Conservation (phyloP, 2,113 vertebrate genomes). For the Struthidea cinerea region DNA sequence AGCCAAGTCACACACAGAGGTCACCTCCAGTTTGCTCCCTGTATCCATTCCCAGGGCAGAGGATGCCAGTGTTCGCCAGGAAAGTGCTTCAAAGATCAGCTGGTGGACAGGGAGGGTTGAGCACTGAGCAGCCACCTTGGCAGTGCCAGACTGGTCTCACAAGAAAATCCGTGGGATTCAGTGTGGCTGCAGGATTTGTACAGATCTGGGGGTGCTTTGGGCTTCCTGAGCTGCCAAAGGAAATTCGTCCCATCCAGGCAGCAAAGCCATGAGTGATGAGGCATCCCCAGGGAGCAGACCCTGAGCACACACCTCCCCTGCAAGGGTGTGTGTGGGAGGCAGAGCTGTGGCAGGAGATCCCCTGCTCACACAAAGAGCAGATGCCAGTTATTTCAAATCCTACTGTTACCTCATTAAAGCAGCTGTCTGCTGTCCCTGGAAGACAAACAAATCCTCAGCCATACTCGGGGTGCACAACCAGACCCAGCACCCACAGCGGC, state of each 20-base stretch:
- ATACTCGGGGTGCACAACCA: fast-evolving
- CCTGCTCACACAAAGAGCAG: slow-evolving; percentile 41
- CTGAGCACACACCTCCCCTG: fast-evolving
- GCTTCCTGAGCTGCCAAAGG: not conserved
- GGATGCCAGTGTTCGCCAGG: fast-evolving
- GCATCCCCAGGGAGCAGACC: fast-evolving
- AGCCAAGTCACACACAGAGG: not conserved
- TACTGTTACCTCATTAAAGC: slow-evolving; percentile 64
- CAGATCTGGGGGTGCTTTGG: fast-evolving
- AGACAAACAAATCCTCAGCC: slow-evolving; percentile 44
- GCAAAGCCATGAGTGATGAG: not conserved
- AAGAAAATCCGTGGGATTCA: fast-evolving
- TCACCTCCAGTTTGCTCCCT: not conserved
- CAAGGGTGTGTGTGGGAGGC: not conserved
- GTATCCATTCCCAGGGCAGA: not conserved
- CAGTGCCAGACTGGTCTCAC: not conserved
- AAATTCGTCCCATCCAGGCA: not conserved
- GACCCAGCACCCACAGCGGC: not conserved
- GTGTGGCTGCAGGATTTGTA: not conserved
- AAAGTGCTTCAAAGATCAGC: not conserved
- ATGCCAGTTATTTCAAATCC: slow-evolving; percentile 62
- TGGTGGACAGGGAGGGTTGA: not conserved
- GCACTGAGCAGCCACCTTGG: fast-evolving
- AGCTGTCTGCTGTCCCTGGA: slow-evolving; percentile 67
- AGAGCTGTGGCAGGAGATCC: not conserved